phyloP scores from a whole-genome alignment of 2,888 invertebrate species.

The Cryptocheilus praepositus region DNA sequence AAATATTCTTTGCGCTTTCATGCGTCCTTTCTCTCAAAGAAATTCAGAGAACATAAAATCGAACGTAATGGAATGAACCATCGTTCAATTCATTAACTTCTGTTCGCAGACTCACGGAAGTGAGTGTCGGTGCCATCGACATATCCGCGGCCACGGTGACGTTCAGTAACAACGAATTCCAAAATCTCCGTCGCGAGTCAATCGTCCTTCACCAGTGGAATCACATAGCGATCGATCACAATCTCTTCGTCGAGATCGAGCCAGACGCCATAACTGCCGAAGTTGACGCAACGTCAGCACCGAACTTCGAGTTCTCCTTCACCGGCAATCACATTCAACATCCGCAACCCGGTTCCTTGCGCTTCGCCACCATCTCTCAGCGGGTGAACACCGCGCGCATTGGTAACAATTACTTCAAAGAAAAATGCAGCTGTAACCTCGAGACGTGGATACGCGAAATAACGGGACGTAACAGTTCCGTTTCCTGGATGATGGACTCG shows the following conservation, averaged over 20 bases:
- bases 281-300: constrained; percentile 71
- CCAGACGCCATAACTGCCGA: constrained; percentile 77
- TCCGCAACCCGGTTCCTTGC: constrained; percentile 77
- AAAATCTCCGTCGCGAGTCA: constrained; percentile 78
- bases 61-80: neutral
- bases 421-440: constrained; percentile 81
- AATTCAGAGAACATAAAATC: neutral
- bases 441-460: constrained; percentile 78
- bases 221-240: constrained; percentile 79
- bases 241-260: constrained; percentile 80
- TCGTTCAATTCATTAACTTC: neutral
- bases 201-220: constrained; percentile 82
- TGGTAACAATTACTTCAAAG: constrained; percentile 80
- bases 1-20: no score
- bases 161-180: constrained; percentile 80
- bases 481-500: constrained; percentile 75
- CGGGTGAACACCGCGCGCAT: constrained; percentile 76
- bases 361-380: constrained; percentile 78
- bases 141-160: constrained; percentile 79
- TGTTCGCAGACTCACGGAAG: constrained; percentile 79
- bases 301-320: constrained; percentile 75
- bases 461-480: constrained; percentile 75
- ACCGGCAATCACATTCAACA: constrained; percentile 79
- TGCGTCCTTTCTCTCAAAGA: no score
- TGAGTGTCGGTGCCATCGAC: constrained; percentile 81